Conservation (phyloP, 92 coral and sea anemone species). For the Micromussa lordhowensis region DNA sequence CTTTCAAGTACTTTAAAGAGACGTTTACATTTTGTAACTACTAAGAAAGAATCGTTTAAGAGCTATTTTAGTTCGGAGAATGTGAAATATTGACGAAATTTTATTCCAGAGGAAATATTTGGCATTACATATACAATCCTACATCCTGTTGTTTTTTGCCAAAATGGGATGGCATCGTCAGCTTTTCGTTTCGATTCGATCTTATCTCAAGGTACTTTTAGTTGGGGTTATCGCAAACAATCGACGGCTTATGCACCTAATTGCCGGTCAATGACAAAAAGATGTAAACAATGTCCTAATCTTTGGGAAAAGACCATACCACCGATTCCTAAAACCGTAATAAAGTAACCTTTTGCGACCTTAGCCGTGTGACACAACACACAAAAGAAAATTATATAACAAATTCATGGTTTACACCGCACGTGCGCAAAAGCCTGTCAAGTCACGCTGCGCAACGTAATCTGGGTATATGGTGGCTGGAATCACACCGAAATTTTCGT, state of each 20-base stretch:
- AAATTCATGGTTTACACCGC: neutral
- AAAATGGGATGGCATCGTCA: neutral
- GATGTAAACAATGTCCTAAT: slow-evolving; percentile 12
- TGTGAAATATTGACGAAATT: neutral
- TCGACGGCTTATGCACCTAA: slow-evolving; percentile 13
- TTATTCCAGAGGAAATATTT: slow-evolving; percentile 9
- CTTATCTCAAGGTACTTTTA: neutral
- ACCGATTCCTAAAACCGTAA: slow-evolving; percentile 1
- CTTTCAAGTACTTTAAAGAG: neutral
- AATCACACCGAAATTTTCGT: neutral
- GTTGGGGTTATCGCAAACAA: neutral
- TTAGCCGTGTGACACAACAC: neutral
- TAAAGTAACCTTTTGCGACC: neutral
- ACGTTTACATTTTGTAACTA: neutral
- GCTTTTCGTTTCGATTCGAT: neutral
- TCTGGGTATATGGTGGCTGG: neutral
- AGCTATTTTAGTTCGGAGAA: neutral
- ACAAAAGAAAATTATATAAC: neutral
- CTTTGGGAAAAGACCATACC: slow-evolving; percentile 10
- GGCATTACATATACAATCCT: neutral
- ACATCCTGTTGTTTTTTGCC: neutral
- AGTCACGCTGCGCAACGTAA: neutral
- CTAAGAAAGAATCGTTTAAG: neutral
- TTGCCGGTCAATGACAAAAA: slow-evolving; percentile 19
- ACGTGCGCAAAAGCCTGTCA: neutral